Evolutionary conservation across 2,888 invertebrate genomes (phyloP).

Genomic region (Andrena camellia): DNA sequence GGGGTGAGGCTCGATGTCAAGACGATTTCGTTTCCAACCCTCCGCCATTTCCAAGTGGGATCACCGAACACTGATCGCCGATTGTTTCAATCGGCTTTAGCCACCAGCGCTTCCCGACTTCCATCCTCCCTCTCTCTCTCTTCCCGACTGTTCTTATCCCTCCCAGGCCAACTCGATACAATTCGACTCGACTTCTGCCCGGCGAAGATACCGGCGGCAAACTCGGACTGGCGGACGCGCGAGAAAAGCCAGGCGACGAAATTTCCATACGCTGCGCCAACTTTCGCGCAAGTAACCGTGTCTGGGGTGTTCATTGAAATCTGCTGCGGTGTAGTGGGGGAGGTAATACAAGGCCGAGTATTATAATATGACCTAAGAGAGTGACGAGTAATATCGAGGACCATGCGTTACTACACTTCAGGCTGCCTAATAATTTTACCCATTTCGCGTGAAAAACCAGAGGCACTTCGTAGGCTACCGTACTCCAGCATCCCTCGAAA

Average conservation of each 20-base stretch:
- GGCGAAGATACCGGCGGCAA: slow-evolving; percentile 60
- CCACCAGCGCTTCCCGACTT: slow-evolving; percentile 50
- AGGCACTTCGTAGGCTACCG: background rate
- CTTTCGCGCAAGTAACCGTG: slow-evolving; percentile 54
- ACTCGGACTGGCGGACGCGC: slow-evolving; percentile 27
- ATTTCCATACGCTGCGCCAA: slow-evolving; percentile 52
- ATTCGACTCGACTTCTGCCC: slow-evolving; percentile 61
- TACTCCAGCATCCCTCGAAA: background rate
- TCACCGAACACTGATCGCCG: slow-evolving; percentile 75
- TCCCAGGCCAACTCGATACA: slow-evolving; percentile 38
- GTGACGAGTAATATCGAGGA: too few species aligned
- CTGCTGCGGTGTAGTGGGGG: background rate
- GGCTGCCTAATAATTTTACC: too few species aligned
- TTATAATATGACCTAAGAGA: too few species aligned
- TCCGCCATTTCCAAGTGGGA: slow-evolving; percentile 66
- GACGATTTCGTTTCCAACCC: slow-evolving; percentile 63
- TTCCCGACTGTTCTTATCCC: slow-evolving; percentile 13
- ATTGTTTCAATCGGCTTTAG: slow-evolving; percentile 75
- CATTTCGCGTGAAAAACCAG: background rate
- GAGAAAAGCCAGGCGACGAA: slow-evolving; percentile 57
- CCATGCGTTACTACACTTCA: too few species aligned
- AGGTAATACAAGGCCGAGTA: too few species aligned
- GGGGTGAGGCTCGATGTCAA: slow-evolving; percentile 51
- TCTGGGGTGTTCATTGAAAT: slow-evolving; percentile 61
- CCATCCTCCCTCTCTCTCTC: slow-evolving; percentile 12